These are phyloP conservation scores for Peromyscus californicus DNA, from an alignment of 2,113 vertebrate species.

Conservation along the genomic window DNA sequence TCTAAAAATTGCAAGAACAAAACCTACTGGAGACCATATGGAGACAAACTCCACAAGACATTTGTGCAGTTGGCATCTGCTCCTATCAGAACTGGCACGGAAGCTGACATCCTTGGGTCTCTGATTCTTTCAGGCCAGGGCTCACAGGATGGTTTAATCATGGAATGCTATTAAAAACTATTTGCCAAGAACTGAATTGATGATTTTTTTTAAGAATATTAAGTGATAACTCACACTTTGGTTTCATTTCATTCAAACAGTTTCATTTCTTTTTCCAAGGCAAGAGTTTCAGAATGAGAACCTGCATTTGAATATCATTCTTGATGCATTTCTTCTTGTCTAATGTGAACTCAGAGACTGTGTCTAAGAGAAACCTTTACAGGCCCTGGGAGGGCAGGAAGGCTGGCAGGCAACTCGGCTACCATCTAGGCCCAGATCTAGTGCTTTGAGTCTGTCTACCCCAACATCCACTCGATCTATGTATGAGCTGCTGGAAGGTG, in stretches of 20 bases:
- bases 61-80: slow-evolving; percentile 59
- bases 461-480: neutral
- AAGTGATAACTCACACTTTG: neutral
- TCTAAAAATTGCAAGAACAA: slow-evolving; percentile 78
- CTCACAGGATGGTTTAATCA: slow-evolving; percentile 19
- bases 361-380: neutral
- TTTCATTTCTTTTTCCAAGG: slow-evolving; percentile 13
- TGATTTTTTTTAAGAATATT: neutral
- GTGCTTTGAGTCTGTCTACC: neutral
- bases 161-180: neutral
- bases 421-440: neutral
- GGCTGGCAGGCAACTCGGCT: neutral
- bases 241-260: slow-evolving; percentile 27
- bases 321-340: slow-evolving; percentile 26
- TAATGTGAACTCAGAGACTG: neutral
- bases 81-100: slow-evolving; percentile 64
- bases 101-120: slow-evolving; percentile 37
- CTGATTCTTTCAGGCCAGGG: neutral
- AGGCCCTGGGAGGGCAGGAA: neutral
- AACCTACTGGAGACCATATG: slow-evolving; percentile 77
- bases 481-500: neutral
- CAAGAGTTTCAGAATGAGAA: neutral
- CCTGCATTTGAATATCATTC: slow-evolving; percentile 6
- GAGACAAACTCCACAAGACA: slow-evolving; percentile 71
- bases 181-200: neutral